These are phyloP conservation scores for Cyphomyrus plagiostoma DNA, from an alignment of 2,113 vertebrate genomes.

Conservation along the genomic window DNA sequence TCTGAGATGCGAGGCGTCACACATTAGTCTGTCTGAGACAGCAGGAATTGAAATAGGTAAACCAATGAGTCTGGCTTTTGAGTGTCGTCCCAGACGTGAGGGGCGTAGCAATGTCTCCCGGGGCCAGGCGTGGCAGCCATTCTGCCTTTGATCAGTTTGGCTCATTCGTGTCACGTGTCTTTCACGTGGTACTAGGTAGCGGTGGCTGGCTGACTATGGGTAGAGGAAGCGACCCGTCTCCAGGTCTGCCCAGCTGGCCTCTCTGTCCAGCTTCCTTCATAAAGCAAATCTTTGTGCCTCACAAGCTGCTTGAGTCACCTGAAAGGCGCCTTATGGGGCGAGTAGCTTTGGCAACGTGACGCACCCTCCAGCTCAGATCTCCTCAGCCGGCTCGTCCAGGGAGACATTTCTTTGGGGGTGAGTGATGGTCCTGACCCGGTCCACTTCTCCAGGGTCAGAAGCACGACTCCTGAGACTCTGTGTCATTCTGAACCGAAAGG, in stretches of 20 bases:
- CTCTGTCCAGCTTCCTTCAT: background rate
- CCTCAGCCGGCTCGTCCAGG: background rate
- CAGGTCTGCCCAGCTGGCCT: background rate
- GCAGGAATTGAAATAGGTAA: background rate
- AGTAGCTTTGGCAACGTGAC: conserved; percentile 11
- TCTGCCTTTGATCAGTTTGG: conserved; percentile 8
- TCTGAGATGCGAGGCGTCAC: background rate
- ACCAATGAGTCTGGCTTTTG: background rate
- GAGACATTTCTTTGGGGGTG: background rate
- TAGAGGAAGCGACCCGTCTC: background rate
- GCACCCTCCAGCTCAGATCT: background rate
- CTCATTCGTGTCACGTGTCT: background rate
- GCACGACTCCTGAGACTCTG: conserved; percentile 63
- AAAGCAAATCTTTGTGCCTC: conserved; percentile 1
- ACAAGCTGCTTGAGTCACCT: background rate
- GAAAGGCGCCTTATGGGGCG: background rate
- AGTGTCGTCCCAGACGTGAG: background rate
- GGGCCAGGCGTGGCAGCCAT: background rate
- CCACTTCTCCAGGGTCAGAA: conserved; percentile 51
- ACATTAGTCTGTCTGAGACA: background rate
- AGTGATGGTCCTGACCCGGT: background rate
- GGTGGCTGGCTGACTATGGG: background rate
- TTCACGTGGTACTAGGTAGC: background rate
- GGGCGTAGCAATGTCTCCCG: too few species aligned
- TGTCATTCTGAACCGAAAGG: conserved; percentile 47